phyloP scores from a whole-genome alignment of 2,888 invertebrate species.

The Cryptocheilus praepositus region DNA sequence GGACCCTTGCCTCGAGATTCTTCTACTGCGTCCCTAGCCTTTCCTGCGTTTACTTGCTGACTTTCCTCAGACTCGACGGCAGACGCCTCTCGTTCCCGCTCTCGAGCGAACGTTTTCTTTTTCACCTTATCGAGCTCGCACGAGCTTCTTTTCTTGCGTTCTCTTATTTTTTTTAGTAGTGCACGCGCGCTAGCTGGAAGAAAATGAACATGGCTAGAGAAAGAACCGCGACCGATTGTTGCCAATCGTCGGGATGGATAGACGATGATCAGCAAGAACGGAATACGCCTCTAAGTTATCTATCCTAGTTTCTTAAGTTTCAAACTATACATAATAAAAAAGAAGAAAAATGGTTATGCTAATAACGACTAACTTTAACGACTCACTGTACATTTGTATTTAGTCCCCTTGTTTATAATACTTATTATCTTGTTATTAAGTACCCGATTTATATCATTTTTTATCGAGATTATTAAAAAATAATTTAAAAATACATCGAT shows the following conservation, averaged over 20 bases:
- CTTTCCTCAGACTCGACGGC: not conserved
- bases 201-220: slow-evolving; percentile 19
- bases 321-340: slow-evolving; percentile 61
- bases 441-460: slow-evolving; percentile 75
- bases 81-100: not conserved
- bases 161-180: not conserved
- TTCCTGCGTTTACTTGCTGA: too few species aligned
- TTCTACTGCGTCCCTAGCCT: too few species aligned
- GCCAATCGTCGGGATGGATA: not conserved
- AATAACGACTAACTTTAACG: slow-evolving; percentile 71
- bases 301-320: slow-evolving; percentile 70
- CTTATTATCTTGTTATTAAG: slow-evolving; percentile 75
- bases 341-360: slow-evolving; percentile 64
- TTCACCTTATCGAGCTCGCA: not conserved
- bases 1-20: too few species aligned
- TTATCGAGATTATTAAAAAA: slow-evolving; percentile 75
- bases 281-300: slow-evolving; percentile 67
- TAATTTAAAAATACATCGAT: slow-evolving; percentile 69
- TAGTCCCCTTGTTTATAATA: slow-evolving; percentile 75
- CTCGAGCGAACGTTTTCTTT: not conserved
- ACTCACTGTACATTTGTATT: slow-evolving; percentile 74
- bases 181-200: slow-evolving; percentile 16
- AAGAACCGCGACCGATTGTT: slow-evolving; percentile 18
- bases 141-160: not conserved
- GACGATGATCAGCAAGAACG: slow-evolving; percentile 29